Percentiles rank a stretch among this genome's conserved stretches.
phyloP scores from a whole-genome alignment of 2,888 invertebrate species.

The Ennomos erosarius region DNA sequence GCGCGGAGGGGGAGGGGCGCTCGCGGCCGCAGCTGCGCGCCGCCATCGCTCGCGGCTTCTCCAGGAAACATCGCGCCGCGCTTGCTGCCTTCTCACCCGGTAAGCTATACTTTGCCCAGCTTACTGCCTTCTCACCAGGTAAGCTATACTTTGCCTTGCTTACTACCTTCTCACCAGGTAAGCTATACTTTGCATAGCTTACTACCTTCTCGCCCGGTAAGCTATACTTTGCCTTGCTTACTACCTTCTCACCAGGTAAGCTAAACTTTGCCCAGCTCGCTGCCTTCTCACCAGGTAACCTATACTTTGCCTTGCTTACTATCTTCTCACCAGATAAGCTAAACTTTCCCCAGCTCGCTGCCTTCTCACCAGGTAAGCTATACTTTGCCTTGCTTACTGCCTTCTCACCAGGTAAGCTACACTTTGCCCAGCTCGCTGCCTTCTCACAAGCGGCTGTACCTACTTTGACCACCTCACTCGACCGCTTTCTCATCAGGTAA shows the following conservation, averaged over 20 bases:
- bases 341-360: no score
- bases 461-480: no score
- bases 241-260: slow-evolving; percentile 66
- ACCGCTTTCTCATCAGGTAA: no score
- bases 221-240: slow-evolving; percentile 81
- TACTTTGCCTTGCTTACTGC: no score
- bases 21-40: slow-evolving; percentile 86
- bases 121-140: no score
- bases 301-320: no score
- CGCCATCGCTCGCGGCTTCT: slow-evolving; percentile 81
- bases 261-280: slow-evolving; percentile 82
- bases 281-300: slow-evolving; percentile 72
- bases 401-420: no score
- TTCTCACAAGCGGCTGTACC: no score
- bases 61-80: slow-evolving; percentile 51
- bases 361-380: no score
- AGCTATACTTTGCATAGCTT: slow-evolving; percentile 80
- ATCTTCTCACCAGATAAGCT: no score
- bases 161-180: slow-evolving; percentile 68
- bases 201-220: slow-evolving; percentile 68
- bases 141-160: slow-evolving; percentile 80
- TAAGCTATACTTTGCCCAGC: slow-evolving; percentile 51
- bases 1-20: slow-evolving; percentile 51
- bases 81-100: slow-evolving; percentile 76
- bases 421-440: no score